These are phyloP conservation scores for Coluber constrictor DNA, from an alignment of 2,797 vertebrate species.

Conservation along the genomic window DNA sequence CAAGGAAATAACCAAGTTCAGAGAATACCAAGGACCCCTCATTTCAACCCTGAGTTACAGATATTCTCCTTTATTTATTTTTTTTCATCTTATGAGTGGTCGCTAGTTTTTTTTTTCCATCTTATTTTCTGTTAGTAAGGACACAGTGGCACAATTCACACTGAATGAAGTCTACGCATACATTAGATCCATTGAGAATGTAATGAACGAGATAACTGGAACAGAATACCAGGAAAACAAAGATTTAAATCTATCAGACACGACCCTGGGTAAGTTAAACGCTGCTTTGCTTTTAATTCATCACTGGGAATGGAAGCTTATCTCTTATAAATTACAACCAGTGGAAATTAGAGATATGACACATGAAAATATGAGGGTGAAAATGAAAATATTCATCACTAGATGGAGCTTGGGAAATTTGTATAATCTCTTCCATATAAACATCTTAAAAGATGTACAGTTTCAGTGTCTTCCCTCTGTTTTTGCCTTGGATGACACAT, in stretches of 20 bases:
- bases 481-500: neutral
- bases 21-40: neutral
- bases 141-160: neutral
- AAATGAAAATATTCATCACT: neutral
- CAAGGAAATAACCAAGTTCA: neutral
- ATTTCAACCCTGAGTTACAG: neutral
- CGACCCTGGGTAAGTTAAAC: neutral
- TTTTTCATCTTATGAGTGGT: conserved; percentile 4
- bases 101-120: neutral
- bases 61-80: neutral
- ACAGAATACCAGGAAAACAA: neutral
- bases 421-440: neutral
- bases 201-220: neutral
- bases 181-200: neutral
- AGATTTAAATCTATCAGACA: neutral
- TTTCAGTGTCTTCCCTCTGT: neutral
- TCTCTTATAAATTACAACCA: neutral
- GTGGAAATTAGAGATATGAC: too few relatives aligned
- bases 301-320: neutral
- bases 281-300: neutral
- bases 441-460: neutral
- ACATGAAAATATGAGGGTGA: neutral
- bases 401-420: neutral
- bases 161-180: neutral
- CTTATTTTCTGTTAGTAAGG: neutral